Evolutionary conservation across 2,888 invertebrate genomes (phyloP).

Genomic region (Plebejus melissa): DNA sequence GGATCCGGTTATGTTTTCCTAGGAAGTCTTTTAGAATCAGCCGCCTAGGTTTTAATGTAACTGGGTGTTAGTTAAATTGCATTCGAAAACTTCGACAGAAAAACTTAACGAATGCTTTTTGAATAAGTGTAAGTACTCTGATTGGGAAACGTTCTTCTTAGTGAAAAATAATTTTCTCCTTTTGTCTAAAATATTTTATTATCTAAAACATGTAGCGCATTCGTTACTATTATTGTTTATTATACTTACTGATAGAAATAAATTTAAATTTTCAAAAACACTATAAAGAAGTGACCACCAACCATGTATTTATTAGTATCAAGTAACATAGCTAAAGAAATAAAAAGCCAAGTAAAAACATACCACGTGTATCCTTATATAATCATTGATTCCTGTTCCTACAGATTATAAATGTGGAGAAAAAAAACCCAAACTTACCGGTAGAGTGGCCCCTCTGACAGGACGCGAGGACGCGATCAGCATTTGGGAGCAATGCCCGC

Average conservation of each 20-base stretch:
- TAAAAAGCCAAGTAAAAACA: conserved; percentile 5
- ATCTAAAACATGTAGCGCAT: background rate
- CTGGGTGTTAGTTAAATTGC: too few species aligned
- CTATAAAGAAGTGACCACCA: background rate
- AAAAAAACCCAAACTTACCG: conserved; percentile 60
- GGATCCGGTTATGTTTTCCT: background rate
- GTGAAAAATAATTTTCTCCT: background rate
- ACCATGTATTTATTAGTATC: conserved; percentile 6
- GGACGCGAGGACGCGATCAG: conserved; percentile 73
- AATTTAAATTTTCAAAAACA: background rate
- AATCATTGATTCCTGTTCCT: conserved; percentile 23
- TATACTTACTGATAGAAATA: background rate
- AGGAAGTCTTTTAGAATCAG: background rate
- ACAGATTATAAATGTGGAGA: conserved; percentile 34
- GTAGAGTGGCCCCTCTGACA: conserved; percentile 49
- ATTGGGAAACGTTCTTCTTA: background rate
- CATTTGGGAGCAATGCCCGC: conserved; percentile 78
- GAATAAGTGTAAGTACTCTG: background rate
- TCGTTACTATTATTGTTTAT: background rate
- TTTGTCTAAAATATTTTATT: background rate
- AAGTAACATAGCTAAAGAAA: conserved; percentile 1
- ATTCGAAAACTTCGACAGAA: too few species aligned
- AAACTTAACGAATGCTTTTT: too few species aligned
- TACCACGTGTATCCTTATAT: conserved; percentile 23
- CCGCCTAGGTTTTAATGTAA: background rate